Percentiles rank a stretch among this genome's conserved stretches.
Evolutionary conservation across 2,888 invertebrate genomes (phyloP).

Genomic region (Myopa tessellatipennis): DNA sequence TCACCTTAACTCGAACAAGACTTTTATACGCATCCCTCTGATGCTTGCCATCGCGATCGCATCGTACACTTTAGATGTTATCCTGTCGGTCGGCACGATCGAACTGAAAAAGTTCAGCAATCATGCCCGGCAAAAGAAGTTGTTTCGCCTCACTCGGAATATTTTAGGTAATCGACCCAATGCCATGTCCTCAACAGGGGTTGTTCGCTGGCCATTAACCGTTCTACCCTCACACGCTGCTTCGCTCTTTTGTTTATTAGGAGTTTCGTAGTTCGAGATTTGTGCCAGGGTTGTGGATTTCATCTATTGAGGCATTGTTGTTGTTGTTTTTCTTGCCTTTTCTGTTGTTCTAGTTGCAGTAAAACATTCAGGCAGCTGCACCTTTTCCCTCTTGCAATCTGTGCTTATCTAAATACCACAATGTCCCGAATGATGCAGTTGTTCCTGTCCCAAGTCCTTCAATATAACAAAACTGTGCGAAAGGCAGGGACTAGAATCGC

Average conservation of each 20-base stretch:
- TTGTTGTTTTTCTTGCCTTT: slow-evolving; percentile 18
- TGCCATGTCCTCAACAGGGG: neutral
- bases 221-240: slow-evolving; percentile 24
- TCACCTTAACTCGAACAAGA: no score
- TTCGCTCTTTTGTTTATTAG: neutral
- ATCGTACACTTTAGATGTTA: slow-evolving; percentile 48
- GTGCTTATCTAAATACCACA: slow-evolving; percentile 11
- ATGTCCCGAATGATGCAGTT: slow-evolving; percentile 25
- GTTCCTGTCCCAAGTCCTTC: slow-evolving; percentile 22
- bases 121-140: slow-evolving; percentile 53
- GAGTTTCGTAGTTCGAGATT: slow-evolving; percentile 38
- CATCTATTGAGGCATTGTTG: neutral
- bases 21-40: neutral
- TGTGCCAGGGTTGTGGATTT: slow-evolving; percentile 43
- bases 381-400: slow-evolving; percentile 42
- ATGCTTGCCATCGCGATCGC: slow-evolving; percentile 6
- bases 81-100: slow-evolving; percentile 55
- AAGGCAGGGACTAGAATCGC: slow-evolving; percentile 14
- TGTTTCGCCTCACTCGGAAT: neutral
- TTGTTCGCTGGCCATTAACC: neutral
- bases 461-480: slow-evolving; percentile 17
- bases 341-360: slow-evolving; percentile 43
- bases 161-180: slow-evolving; percentile 28
- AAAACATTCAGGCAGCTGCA: slow-evolving; percentile 50
- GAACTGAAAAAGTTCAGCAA: slow-evolving; percentile 55